phyloP scores from a whole-genome alignment of 2,797 vertebrate species.

The Uromys caudimaculatus region DNA sequence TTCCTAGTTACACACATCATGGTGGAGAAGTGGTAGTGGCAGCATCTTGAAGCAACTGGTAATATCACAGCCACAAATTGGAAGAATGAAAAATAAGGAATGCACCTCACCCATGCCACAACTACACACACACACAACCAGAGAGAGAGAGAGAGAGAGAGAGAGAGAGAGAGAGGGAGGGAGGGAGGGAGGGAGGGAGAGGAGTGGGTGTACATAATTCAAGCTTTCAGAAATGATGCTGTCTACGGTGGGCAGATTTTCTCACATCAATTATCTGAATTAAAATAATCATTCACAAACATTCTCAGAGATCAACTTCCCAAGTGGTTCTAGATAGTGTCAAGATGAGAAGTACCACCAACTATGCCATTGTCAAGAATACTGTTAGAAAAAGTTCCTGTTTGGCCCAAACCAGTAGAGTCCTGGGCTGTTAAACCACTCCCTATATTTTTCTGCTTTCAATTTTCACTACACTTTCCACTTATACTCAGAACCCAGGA shows the following conservation, averaged over 20 bases:
- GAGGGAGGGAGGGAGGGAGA: no score
- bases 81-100: background rate
- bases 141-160: background rate
- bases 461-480: background rate
- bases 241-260: background rate
- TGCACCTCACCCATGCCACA: background rate
- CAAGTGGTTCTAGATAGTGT: background rate
- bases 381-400: background rate
- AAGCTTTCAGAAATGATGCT: background rate
- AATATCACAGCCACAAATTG: background rate
- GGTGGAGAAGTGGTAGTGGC: background rate
- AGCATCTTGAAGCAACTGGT: background rate
- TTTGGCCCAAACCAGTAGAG: background rate
- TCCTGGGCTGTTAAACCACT: background rate
- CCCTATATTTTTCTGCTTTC: background rate
- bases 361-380: background rate
- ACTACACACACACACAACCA: no score
- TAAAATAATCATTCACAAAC: background rate
- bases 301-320: background rate
- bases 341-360: background rate
- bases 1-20: background rate
- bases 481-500: background rate
- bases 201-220: background rate
- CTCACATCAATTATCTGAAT: background rate
- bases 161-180: background rate